Conservation (phyloP, 2,888 invertebrate species). For the Stenodera caucasica region DNA sequence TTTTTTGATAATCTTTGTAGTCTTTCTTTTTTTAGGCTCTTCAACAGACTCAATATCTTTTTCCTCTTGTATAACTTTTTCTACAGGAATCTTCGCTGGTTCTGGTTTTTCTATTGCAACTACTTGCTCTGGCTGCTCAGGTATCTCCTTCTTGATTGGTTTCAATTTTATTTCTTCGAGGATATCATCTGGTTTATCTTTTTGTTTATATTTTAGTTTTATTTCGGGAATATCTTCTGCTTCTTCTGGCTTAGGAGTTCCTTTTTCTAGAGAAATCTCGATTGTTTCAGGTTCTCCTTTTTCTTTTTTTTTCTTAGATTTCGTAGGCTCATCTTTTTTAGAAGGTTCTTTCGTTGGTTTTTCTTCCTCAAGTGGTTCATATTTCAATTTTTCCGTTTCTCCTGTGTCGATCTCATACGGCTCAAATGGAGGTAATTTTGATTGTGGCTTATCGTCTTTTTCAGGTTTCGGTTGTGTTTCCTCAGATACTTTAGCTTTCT, state of each 20-base stretch:
- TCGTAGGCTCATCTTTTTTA: slow-evolving; percentile 53
- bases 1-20: slow-evolving; percentile 48
- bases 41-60: slow-evolving; percentile 39
- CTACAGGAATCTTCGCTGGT: slow-evolving; percentile 41
- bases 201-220: slow-evolving; percentile 50
- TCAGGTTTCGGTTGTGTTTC: slow-evolving; percentile 23
- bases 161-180: slow-evolving; percentile 50
- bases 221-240: slow-evolving; percentile 53
- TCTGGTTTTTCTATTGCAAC: slow-evolving; percentile 33
- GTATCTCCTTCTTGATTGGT: slow-evolving; percentile 45
- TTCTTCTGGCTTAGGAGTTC: slow-evolving; percentile 43
- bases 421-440: slow-evolving; percentile 36
- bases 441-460: slow-evolving; percentile 25
- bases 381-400: slow-evolving; percentile 53
- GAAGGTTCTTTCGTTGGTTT: slow-evolving; percentile 36
- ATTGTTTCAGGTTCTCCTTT: slow-evolving; percentile 35
- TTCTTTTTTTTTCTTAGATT: slow-evolving; percentile 43
- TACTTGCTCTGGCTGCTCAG: slow-evolving; percentile 35
- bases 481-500: slow-evolving; percentile 42
- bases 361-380: slow-evolving; percentile 36
- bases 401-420: slow-evolving; percentile 44
- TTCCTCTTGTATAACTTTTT: slow-evolving; percentile 41
- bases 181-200: slow-evolving; percentile 44
- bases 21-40: slow-evolving; percentile 39
- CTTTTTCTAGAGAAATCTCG: slow-evolving; percentile 39